Evolutionary conservation across 2,888 invertebrate species (phyloP).

Genomic region (Euproctis similis): DNA sequence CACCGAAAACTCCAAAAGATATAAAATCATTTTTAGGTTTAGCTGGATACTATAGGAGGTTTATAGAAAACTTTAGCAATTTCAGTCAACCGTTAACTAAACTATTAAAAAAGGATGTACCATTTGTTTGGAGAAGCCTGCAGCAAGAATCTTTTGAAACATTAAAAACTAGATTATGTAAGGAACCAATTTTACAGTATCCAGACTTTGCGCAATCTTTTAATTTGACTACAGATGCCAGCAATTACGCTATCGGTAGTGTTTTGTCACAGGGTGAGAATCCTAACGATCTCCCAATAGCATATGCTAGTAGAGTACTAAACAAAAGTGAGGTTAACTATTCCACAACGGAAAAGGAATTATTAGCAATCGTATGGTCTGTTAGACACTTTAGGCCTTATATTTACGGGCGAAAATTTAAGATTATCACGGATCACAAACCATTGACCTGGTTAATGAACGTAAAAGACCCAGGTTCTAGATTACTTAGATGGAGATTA

Average conservation of each 20-base stretch:
- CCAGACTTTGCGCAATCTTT: background rate
- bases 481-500: background rate
- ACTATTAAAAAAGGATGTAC: background rate
- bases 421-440: conserved; percentile 9
- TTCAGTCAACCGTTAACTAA: background rate
- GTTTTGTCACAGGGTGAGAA: background rate
- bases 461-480: background rate
- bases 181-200: background rate
- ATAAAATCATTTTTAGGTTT: background rate
- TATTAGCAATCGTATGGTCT: conserved; percentile 9
- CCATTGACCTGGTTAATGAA: background rate
- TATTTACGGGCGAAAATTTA: conserved; percentile 9
- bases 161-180: background rate
- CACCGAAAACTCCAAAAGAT: conserved; percentile 1
- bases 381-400: conserved; percentile 12
- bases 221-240: background rate
- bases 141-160: background rate
- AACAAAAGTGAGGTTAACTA: conserved; percentile 9
- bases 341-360: conserved; percentile 11
- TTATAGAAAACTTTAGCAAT: background rate
- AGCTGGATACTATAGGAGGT: background rate
- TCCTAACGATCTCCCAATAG: background rate
- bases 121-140: background rate
- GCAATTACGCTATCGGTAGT: background rate
- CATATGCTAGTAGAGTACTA: conserved; percentile 5